These are phyloP conservation scores for Euzophera pinguis DNA, from an alignment of 2,888 invertebrate genomes.

Conservation along the genomic window DNA sequence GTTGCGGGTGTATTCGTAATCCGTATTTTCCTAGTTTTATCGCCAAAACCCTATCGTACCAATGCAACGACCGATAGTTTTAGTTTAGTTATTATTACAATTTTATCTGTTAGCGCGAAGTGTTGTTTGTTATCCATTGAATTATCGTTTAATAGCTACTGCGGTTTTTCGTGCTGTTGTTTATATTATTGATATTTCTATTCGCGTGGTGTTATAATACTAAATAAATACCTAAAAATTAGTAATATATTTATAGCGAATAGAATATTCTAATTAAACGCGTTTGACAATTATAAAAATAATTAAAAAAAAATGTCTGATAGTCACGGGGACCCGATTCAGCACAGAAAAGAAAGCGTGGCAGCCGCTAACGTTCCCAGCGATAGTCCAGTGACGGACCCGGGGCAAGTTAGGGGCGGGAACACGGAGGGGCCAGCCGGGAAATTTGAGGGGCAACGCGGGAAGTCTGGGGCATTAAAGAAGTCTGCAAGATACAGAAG, in stretches of 20 bases:
- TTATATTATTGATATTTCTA: slow-evolving; percentile 51
- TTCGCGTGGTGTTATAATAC: slow-evolving; percentile 2
- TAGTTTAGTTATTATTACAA: slow-evolving; percentile 23
- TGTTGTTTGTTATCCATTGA: slow-evolving; percentile 22
- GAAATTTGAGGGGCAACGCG: slow-evolving; percentile 68
- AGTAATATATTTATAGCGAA: not conserved
- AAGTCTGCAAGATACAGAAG: slow-evolving; percentile 93
- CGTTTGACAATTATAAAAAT: slow-evolving; percentile 16
- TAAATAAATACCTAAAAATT: not conserved
- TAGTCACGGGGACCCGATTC: slow-evolving; percentile 58
- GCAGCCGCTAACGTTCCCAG: slow-evolving; percentile 76
- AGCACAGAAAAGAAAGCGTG: slow-evolving; percentile 63
- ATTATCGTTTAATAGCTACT: slow-evolving; percentile 31
- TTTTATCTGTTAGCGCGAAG: slow-evolving; percentile 25
- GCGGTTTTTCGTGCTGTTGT: slow-evolving; percentile 46
- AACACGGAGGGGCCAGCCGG: slow-evolving; percentile 56
- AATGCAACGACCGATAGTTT: slow-evolving; percentile 35
- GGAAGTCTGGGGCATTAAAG: slow-evolving; percentile 87
- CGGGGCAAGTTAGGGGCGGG: slow-evolving; percentile 80
- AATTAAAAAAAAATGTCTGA: slow-evolving; percentile 54
- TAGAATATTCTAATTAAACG: not conserved
- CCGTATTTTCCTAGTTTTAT: slow-evolving; percentile 45
- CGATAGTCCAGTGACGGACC: slow-evolving; percentile 88
- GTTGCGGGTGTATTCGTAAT: slow-evolving; percentile 46
- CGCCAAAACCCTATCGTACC: slow-evolving; percentile 37